phyloP scores from a whole-genome alignment of 2,113 vertebrate species.

The zebrafish (Danio rerio) region DNA sequence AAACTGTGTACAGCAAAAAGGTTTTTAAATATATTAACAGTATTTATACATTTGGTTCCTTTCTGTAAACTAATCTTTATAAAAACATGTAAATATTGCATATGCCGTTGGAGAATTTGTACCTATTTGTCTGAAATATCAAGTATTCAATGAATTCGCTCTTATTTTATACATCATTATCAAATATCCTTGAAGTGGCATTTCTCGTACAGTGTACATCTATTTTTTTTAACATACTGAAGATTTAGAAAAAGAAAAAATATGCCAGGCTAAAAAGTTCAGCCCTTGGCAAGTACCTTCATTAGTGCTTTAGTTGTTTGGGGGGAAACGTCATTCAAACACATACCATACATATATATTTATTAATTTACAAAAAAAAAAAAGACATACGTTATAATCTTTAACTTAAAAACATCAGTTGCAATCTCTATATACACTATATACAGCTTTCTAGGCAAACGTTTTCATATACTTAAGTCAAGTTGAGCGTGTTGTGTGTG shows the following conservation, averaged over 20 bases:
- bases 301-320: constrained; percentile 77
- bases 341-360: constrained; percentile 71
- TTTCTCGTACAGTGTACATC: constrained; percentile 61
- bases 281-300: constrained; percentile 78
- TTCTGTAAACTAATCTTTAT: constrained; percentile 93
- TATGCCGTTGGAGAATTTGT: constrained; percentile 92
- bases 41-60: constrained; percentile 97
- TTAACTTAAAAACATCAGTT: constrained; percentile 75
- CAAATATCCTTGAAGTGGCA: constrained; percentile 80
- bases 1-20: constrained; percentile 89
- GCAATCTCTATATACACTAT: constrained; percentile 69
- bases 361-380: constrained; percentile 71
- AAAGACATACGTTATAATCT: constrained; percentile 72
- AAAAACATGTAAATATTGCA: constrained; percentile 96
- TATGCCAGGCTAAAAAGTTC: constrained; percentile 65
- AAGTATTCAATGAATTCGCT: constrained; percentile 71
- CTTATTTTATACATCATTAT: constrained; percentile 75
- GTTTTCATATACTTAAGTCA: constrained; percentile 72
- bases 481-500: constrained; percentile 56
- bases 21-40: constrained; percentile 87
- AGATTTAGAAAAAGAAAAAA: constrained; percentile 66
- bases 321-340: constrained; percentile 68
- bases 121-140: constrained; percentile 80
- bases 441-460: constrained; percentile 71
- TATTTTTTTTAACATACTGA: constrained; percentile 70